A percentile compares a stretch with the other conserved stretches of the same genome.
phyloP scores from a whole-genome alignment of 2,113 vertebrate genomes.

The rabbit (Oryctolagus cuniculus) region DNA sequence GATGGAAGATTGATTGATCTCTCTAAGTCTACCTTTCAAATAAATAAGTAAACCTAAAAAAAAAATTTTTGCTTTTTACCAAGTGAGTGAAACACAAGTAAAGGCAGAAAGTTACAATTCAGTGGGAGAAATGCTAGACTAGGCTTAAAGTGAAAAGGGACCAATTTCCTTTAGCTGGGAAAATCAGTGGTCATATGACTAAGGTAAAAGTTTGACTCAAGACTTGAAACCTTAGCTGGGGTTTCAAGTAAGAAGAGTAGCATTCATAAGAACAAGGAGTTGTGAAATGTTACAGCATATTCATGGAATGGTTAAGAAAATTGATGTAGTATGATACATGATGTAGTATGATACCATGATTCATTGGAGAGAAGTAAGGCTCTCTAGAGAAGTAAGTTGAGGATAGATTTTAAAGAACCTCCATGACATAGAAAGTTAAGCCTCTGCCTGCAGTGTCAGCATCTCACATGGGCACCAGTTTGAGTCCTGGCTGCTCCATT shows the following conservation, averaged over 20 bases:
- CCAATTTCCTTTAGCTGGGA: not conserved
- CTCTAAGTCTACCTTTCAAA: too few species aligned
- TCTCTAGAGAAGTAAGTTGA: not conserved
- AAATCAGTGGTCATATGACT: constrained; percentile 17
- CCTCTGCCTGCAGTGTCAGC: too few species aligned
- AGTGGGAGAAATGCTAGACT: not conserved
- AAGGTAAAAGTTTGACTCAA: constrained; percentile 45
- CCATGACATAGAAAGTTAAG: not conserved
- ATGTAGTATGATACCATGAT: not conserved
- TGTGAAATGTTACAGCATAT: not conserved
- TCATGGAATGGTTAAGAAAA: not conserved
- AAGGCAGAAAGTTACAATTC: constrained; percentile 1
- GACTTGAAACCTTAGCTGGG: not conserved
- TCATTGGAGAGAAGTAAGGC: not conserved
- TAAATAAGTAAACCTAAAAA: too few species aligned
- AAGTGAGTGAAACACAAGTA: not conserved
- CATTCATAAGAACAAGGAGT: not conserved
- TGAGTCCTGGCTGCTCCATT: too few species aligned
- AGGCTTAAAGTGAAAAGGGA: not conserved
- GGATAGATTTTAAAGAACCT: constrained; percentile 8
- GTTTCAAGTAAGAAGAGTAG: constrained; percentile 14
- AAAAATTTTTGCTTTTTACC: not conserved
- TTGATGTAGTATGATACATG: not conserved
- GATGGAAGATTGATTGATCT: too few species aligned
- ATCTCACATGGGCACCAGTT: too few species aligned